Evolutionary conservation across 2,797 vertebrate genomes (phyloP), one percentile per base, ranked within the genome.

Genomic region (Pempheris klunzingeri): DNA sequence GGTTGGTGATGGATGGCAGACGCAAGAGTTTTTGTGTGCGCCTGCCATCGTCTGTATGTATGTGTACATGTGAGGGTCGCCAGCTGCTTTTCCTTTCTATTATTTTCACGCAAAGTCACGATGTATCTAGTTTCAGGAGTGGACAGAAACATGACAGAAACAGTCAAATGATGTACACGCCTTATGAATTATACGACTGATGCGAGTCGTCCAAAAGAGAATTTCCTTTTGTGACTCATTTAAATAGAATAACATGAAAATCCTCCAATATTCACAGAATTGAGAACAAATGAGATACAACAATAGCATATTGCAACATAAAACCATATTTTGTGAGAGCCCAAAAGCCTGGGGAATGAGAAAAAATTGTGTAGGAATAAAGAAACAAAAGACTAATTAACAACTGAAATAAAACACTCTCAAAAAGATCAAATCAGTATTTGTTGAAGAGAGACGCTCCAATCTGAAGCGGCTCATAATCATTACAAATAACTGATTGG

Each of bases 1-100:
- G 80, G 67, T 74, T 69, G 59, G n/a, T 34, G 59, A 68, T 62
- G 69, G 64, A 38, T 47, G 28, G n/a, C 59, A 17, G 71, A 70
- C 62, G 41, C 52, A 32, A 58, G 65, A 46, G 36, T 68, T 74
- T 79, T 69, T 69, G n/a, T 67, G 22, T 47, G 12, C 13, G 32
- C 54, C 36, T 44, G 17, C n/a, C 30, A 5, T 60, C 7, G 6
- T 68, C 62, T 87, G 57, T 61, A 22, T 55, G 17, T 62, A 5
- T 12, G 20, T 43, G 34, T 26, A 22, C 32, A 3, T 36, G 32
- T 57, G 11, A 59, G 12, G 32, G 69, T 80, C 66, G 74, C 41
- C 38, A 9, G 4, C 36, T 52, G 24, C 2, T 67, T 54, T 22
- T 28, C 50, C 4, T 53, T 38, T 24, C 24, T 28, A 28, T 74